A percentile compares a stretch with the other conserved stretches of the same genome.
Evolutionary conservation across 1,140 invertebrate genomes (phyloP).

Genomic region (Drosophila grimshawi): DNA sequence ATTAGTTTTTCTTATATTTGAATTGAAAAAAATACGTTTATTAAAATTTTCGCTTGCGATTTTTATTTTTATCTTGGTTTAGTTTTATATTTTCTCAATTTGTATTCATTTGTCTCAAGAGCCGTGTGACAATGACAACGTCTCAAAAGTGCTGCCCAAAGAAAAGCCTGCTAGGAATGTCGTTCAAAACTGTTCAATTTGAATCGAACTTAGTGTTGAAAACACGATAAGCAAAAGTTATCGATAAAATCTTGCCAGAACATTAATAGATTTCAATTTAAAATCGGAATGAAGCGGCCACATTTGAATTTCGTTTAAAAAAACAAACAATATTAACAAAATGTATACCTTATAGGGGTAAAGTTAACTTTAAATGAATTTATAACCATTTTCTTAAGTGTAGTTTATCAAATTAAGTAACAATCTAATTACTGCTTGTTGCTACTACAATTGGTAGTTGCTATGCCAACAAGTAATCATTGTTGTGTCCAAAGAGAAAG

Average conservation of each 20-base stretch:
- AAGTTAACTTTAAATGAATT: no score
- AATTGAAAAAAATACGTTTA: background rate
- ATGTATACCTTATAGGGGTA: no score
- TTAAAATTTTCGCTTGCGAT: background rate
- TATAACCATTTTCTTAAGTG: no score
- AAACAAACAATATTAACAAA: no score
- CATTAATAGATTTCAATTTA: background rate
- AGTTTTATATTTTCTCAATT: background rate
- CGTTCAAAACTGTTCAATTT: background rate
- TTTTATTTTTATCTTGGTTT: background rate
- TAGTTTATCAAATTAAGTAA: no score
- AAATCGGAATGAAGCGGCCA: no score
- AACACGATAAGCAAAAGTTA: background rate
- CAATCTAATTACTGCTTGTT: background rate
- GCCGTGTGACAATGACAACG: constrained; percentile 10
- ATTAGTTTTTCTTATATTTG: background rate
- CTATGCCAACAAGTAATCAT: constrained; percentile 28
- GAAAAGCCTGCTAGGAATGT: constrained; percentile 19
- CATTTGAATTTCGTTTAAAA: no score
- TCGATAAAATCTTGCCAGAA: background rate
- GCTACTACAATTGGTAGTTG: constrained; percentile 19
- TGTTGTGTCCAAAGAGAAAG: background rate
- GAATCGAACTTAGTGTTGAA: constrained; percentile 1
- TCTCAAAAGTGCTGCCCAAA: background rate
- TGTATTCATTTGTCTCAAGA: background rate